Base-by-base conservation (phyloP, 1,140 invertebrate species). In the Danaus melanippus region DNA sequence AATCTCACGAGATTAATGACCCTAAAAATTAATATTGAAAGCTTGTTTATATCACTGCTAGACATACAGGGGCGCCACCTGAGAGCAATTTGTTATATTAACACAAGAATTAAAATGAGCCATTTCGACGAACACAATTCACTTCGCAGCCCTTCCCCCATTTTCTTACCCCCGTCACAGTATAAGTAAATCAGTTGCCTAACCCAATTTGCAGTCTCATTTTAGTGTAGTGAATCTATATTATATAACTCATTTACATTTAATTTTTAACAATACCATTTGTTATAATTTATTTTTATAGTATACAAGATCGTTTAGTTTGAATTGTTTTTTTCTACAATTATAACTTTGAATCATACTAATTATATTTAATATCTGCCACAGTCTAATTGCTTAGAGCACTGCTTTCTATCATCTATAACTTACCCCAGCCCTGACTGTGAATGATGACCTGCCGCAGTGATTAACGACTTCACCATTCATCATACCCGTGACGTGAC, bases 381-480 rank as follows among this genome's bases (percentile, higher is more conserved):
- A 32, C 21, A 7, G 21, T 32, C 21, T 32, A 32, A 32, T 32
- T 32, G 21, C 6, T 32, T 32, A 32, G 21, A 32, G 7, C 53
- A 10, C 64, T 66, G 32, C 46, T 56, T 17, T 15, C 52, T 56
- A 60, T 60, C 56, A 61, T 57, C 58, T 50, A 51, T 50, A 52
- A 61, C 57, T 32, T 32, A 32, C 21, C 21, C 21, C 21, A 58
- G 57, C 62, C 58, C 58, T 71, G 74, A 78, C 76, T 69, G 69
- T 81, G 75, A 81, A 69, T 79, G 75, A 81, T 79, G 78, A 78
- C 58, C 67, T 55, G 58, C 62, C 70, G 73, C 73, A 69, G 78
- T 79, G 79, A 82, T 82, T 79, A 79, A 77, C 70, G 71, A 74
- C 65, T 63, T 64, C 57, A 59, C 67, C 75, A 80, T 78, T 74